Base-by-base conservation (phyloP, 2,113 vertebrate genomes). In the Aegithalos caudatus region DNA sequence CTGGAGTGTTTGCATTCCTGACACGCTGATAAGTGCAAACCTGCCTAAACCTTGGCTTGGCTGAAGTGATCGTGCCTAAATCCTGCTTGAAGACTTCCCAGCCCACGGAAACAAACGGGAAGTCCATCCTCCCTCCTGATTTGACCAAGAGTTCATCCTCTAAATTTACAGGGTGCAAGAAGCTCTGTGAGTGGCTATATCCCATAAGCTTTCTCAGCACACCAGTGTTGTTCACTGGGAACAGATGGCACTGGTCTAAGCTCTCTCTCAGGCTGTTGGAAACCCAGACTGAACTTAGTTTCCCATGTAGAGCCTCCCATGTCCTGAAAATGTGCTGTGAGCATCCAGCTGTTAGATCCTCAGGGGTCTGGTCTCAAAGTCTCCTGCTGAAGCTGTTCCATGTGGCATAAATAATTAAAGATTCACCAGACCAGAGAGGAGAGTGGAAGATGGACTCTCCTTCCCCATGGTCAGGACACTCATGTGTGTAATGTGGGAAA, bases 381-480 rank as follows among this genome's bases (percentile, higher is more conserved):
- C 60, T 96, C 35, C 33, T 86, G 45, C 50, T 86, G 86, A 93
- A 83, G 47, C 72, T 81, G 29, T 64, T 84, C 54, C 67, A n/a
- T 58, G 42, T n/a, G 77, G 15, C 47, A 92, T 84, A 86, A 97
- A 96, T 94, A 67, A 93, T 96, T 97, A 92, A 95, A 76, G 69
- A 79, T 57, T 79, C 89, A 67, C 53, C 50, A 16, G 40, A 88
- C 80, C 86, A 69, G 48, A 69, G 38, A 74, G 35, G 83, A 42
- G 22, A 88, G 28, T 91, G 70, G 70, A 85, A 95, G 89, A 84
- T 42, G 72, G 31, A 88, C 76, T 84, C 69, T 73, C 22, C 51
- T 81, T 60, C 28, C 56, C n/a, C 37, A 15, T 5, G 42, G 65
- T 48, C 51, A 86, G 88, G 76, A 88, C 60, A 65, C 37, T 84